phyloP scores from a whole-genome alignment of 2,797 vertebrate genomes.

The Silurus aristotelis region DNA sequence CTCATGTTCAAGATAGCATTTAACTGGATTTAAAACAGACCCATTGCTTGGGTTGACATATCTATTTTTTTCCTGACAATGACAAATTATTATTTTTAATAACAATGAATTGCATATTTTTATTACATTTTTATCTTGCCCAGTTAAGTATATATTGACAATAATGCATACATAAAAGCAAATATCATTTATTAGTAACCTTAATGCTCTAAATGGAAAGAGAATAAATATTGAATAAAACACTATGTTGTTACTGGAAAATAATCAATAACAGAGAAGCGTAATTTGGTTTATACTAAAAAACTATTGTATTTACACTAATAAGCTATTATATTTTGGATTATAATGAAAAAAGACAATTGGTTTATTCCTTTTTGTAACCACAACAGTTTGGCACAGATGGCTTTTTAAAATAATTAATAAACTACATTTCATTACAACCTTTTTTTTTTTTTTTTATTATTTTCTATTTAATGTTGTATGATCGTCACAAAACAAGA shows the following conservation, averaged over 20 bases:
- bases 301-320: too few relatives aligned
- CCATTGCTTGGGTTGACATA: not conserved
- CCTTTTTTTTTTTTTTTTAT: not conserved
- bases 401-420: not conserved
- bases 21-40: not conserved
- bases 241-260: not conserved
- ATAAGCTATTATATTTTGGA: too few relatives aligned
- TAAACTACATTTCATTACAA: not conserved
- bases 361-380: not conserved
- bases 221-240: not conserved
- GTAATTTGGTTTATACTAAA: not conserved
- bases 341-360: not conserved
- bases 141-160: not conserved
- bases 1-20: not conserved
- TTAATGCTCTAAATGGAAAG: not conserved
- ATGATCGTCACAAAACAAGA: not conserved
- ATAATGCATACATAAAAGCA: not conserved
- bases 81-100: not conserved
- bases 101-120: not conserved
- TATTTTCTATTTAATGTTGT: not conserved
- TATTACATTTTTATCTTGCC: not conserved
- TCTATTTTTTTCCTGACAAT: not conserved
- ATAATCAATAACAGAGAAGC: not conserved
- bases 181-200: not conserved
- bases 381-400: not conserved